phyloP scores from a whole-genome alignment of 2,888 invertebrate genomes.

The Siphonodentalium dalli region DNA sequence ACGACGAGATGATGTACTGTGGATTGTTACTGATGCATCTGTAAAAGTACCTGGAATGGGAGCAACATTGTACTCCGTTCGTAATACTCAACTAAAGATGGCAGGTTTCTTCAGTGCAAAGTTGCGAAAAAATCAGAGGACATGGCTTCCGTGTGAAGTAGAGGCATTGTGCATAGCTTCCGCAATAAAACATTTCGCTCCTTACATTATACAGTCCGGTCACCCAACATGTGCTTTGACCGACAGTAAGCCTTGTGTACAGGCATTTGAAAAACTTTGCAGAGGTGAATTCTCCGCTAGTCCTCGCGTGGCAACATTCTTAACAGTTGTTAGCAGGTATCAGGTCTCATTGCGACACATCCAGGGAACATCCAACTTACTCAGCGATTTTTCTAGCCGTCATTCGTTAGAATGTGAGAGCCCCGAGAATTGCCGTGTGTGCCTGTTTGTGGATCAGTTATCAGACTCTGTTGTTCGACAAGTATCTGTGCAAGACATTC shows the following conservation, averaged over 20 bases:
- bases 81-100: slow-evolving; percentile 1
- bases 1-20: background rate
- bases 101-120: slow-evolving; percentile 18
- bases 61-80: slow-evolving; percentile 11
- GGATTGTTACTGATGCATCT: slow-evolving; percentile 12
- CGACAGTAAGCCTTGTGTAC: slow-evolving; percentile 13
- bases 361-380: no score
- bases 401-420: no score
- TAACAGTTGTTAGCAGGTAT: no score
- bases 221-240: slow-evolving; percentile 10
- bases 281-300: no score
- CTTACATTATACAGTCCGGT: slow-evolving; percentile 15
- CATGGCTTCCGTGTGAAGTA: slow-evolving; percentile 24
- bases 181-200: slow-evolving; percentile 22
- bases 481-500: no score
- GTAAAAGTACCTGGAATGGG: slow-evolving; percentile 10
- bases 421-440: no score
- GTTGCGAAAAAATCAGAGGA: slow-evolving; percentile 7
- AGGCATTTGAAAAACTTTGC: slow-evolving; percentile 9
- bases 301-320: no score
- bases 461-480: no score
- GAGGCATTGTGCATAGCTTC: slow-evolving; percentile 17
- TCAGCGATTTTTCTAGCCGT: no score
- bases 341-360: no score
- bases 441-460: no score